phyloP scores from a whole-genome alignment of 2,113 vertebrate species.

The Neopipo cinnamomea region DNA sequence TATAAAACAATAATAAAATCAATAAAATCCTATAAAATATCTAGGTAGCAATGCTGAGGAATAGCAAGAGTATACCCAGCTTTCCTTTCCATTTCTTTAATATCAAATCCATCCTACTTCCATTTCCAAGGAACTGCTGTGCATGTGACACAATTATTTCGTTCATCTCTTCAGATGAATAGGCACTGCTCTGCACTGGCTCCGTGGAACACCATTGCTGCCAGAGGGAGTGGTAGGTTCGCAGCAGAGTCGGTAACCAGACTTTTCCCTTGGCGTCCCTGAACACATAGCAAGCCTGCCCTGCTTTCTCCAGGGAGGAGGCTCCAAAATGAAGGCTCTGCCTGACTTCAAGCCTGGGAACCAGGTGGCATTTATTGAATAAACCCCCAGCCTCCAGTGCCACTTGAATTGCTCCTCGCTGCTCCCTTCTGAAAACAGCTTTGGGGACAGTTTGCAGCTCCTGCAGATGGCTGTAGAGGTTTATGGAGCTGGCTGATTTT shows the following conservation, averaged over 20 bases:
- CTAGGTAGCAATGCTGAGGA: not conserved
- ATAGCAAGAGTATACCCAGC: not conserved
- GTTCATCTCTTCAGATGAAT: not conserved
- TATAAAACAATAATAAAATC: not conserved
- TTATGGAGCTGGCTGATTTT: not conserved
- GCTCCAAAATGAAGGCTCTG: not conserved
- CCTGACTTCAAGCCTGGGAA: not conserved
- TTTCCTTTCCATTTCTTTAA: not conserved
- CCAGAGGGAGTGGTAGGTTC: not conserved
- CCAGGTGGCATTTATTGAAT: not conserved
- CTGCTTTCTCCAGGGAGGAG: not conserved
- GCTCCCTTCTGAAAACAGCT: rapidly evolving
- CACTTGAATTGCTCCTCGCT: rapidly evolving
- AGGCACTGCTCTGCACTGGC: not conserved
- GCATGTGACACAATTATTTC: rapidly evolving
- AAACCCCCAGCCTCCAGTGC: not conserved
- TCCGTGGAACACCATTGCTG: not conserved
- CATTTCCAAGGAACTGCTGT: not conserved
- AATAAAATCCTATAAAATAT: not conserved
- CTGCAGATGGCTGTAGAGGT: not conserved
- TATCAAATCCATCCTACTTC: not conserved
- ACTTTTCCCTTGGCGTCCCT: not conserved
- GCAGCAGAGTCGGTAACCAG: not conserved
- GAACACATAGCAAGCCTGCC: not conserved
- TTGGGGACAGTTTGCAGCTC: not conserved